phyloP scores from a whole-genome alignment of 2,888 invertebrate genomes.

The Gerris lacustris region DNA sequence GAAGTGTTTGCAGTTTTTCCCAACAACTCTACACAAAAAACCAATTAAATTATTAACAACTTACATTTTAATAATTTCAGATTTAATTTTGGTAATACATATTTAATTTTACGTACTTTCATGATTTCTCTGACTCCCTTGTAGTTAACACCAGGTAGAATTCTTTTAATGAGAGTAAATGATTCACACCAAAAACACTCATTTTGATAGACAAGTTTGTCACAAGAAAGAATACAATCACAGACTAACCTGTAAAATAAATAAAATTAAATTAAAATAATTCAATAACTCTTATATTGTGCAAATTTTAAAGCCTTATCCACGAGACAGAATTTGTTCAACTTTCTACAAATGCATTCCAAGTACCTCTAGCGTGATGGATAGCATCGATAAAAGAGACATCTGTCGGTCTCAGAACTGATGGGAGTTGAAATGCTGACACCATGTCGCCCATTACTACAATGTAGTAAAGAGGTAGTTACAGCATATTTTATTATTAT shows the following conservation, averaged over 20 bases:
- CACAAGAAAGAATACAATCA: constrained; percentile 70
- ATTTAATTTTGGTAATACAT: no score
- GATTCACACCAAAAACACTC: constrained; percentile 82
- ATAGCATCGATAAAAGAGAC: no score
- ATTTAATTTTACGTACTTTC: constrained; percentile 47
- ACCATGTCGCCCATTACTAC: no score
- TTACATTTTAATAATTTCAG: not conserved
- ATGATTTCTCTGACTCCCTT: constrained; percentile 88
- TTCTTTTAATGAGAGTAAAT: constrained; percentile 68
- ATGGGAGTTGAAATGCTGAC: no score
- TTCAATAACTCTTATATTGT: constrained; percentile 16
- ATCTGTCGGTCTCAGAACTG: no score
- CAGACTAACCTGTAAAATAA: constrained; percentile 57
- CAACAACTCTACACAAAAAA: constrained; percentile 53
- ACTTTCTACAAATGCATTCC: no score
- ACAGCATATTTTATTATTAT: no score
- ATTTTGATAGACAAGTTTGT: constrained; percentile 67
- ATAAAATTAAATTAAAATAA: constrained; percentile 7
- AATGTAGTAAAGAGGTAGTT: no score
- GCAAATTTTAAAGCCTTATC: no score
- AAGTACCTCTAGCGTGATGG: no score
- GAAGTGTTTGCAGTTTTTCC: constrained; percentile 75
- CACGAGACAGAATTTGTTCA: no score
- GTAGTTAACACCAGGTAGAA: constrained; percentile 86
- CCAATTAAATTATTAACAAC: not conserved